Percentiles rank a stretch among this genome's conserved stretches.
Evolutionary conservation across 2,797 vertebrate species (phyloP).

Genomic region (Artibeus jamaicensis): DNA sequence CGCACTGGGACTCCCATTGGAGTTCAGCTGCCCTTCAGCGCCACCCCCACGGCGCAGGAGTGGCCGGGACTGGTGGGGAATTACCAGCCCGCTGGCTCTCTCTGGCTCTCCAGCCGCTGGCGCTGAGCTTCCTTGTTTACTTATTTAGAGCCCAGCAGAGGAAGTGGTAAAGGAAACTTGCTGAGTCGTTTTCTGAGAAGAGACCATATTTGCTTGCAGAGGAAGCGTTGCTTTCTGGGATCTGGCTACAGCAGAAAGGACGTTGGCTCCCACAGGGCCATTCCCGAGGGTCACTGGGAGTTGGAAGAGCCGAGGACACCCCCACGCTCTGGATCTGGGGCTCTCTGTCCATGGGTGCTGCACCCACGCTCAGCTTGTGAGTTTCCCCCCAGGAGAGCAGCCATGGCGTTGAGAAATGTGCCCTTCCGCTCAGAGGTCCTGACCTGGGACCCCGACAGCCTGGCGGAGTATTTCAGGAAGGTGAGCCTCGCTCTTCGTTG

Average conservation of each 20-base stretch:
- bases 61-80: neutral
- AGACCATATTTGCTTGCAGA: constrained; percentile 81
- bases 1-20: neutral
- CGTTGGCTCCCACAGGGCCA: neutral
- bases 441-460: constrained; percentile 79
- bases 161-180: constrained; percentile 87
- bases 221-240: constrained; percentile 79
- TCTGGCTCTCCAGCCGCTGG: neutral
- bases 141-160: constrained; percentile 83
- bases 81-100: neutral
- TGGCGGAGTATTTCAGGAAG: constrained; percentile 85
- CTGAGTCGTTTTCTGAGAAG: constrained; percentile 85
- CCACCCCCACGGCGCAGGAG: neutral
- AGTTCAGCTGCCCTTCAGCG: neutral
- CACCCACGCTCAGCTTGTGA: neutral
- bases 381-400: neutral
- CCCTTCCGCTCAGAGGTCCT: constrained; percentile 84
- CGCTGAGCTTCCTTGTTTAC: constrained; percentile 84
- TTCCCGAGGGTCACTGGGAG: neutral
- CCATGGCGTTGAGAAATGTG: constrained; percentile 82
- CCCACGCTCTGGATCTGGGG: neutral
- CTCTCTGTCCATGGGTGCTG: constrained; percentile 30
- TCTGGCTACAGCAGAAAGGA: constrained; percentile 13
- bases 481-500: constrained; percentile 70
- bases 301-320: neutral